Evolutionary conservation across 2,797 vertebrate genomes (phyloP).

Genomic region (Hyperoplus immaculatus): DNA sequence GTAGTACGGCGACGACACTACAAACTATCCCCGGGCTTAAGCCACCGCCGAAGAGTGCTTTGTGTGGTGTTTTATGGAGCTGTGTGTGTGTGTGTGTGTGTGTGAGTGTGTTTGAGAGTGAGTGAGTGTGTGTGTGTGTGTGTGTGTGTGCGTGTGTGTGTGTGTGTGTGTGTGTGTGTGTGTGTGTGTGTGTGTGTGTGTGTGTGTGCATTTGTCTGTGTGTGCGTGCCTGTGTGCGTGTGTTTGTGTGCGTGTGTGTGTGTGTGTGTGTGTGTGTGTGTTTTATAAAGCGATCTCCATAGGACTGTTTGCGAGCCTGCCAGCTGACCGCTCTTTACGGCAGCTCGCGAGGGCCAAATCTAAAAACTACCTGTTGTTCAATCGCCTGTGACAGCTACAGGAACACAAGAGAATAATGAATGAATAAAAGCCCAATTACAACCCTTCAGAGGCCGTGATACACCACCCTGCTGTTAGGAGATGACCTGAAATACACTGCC

Average conservation of each 20-base stretch:
- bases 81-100: too few relatives aligned
- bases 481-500: conserved; percentile 75
- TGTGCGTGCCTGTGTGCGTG: too few relatives aligned
- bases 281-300: not conserved
- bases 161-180: too few relatives aligned
- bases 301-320: not conserved
- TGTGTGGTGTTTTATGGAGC: conserved; percentile 14
- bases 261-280: too few relatives aligned
- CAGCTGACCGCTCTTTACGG: conserved; percentile 43
- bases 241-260: too few relatives aligned
- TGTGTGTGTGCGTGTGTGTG: too few relatives aligned
- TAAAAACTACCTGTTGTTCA: conserved; percentile 67
- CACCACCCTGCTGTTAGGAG: conserved; percentile 69
- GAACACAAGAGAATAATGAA: conserved; percentile 65
- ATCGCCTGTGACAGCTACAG: conserved; percentile 37
- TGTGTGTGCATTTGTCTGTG: too few relatives aligned
- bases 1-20: not conserved
- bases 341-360: conserved; percentile 29
- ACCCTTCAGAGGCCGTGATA: conserved; percentile 63
- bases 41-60: conserved; percentile 36
- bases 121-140: too few relatives aligned
- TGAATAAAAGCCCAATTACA: conserved; percentile 65
- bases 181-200: too few relatives aligned
- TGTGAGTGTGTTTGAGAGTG: too few relatives aligned
- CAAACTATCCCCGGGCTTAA: conserved; percentile 8